Base-by-base conservation (phyloP, 2,797 vertebrate species). In the Brachyalestes nurse region DNA sequence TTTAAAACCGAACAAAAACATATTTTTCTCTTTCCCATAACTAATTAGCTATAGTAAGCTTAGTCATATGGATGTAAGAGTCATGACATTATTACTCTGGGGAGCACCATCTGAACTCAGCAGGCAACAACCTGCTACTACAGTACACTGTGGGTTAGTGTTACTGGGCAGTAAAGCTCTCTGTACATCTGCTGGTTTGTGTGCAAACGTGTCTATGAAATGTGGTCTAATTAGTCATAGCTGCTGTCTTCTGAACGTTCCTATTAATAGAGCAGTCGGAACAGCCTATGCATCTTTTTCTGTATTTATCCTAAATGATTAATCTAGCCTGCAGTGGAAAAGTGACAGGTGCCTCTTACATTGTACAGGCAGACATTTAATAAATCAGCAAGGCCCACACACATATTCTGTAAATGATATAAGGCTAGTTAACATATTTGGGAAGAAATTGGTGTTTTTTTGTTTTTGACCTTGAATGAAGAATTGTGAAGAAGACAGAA, bases 281-380 rank as follows among this genome's bases (percentile, higher is more conserved):
- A 71, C 23, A 51, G 67, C 14, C 16, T 64, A 34, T 38, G 34
- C 6, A 13, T 25, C 14, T 34, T 51, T 19, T 55, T 72, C 40
- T 55, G 4, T 14, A 21, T 14, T 6, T 12, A 9, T 55, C 49
- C 28, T 72, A 23, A 25, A 17, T 25, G 13, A 71, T 71, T 71
- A 34, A 53, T 72, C 70, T 17, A 53, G 16, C 23, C 17, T 55
- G 6, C 49, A 10, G 14, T 9, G 21, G 47, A 23, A 25, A 71
- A 34, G 45, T 71, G 69, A 55, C 70, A 55, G 70, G 70, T 72
- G 70, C 6, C 51, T 49, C 10, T 72, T 72, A 38, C 49, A 55
- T 38, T 19, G 70, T 19, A 10, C 3, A 72, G 25, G n/a, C 23
- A 72, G 25, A 71, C 5, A 25, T 51, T 17, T 28, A 4, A 13